A percentile compares a stretch with the other conserved stretches of the same genome.
phyloP scores from a whole-genome alignment of 2,888 invertebrate species.

The Norana najaformis region DNA sequence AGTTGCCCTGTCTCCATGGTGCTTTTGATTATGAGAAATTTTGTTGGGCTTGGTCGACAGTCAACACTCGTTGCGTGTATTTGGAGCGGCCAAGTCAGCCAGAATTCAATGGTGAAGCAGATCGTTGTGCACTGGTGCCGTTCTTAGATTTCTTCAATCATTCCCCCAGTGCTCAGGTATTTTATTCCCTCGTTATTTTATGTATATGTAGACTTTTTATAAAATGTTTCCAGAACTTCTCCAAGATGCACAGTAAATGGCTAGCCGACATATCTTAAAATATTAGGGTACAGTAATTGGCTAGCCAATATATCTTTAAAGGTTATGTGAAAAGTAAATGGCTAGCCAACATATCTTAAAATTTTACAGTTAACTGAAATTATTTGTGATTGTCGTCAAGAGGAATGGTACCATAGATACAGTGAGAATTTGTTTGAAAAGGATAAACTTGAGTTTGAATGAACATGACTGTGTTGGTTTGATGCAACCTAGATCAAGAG shows the following conservation, averaged over 20 bases:
- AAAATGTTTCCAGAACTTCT: background rate
- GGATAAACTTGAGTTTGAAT: background rate
- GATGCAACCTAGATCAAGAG: background rate
- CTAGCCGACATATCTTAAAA: too few species aligned
- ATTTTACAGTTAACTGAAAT: background rate
- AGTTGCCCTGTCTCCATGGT: background rate
- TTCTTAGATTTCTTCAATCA: slow-evolving; percentile 90
- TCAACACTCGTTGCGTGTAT: slow-evolving; percentile 70
- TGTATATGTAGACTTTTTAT: background rate
- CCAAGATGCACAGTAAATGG: background rate
- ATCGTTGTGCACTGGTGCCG: slow-evolving; percentile 76
- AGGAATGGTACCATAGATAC: background rate
- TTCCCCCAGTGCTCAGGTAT: slow-evolving; percentile 64
- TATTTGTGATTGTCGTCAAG: background rate
- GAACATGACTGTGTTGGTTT: background rate
- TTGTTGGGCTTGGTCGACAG: slow-evolving; percentile 80
- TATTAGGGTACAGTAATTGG: too few species aligned
- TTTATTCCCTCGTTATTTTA: too few species aligned
- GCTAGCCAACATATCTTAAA: background rate
- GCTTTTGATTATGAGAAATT: slow-evolving; percentile 63
- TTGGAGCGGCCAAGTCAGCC: slow-evolving; percentile 61
- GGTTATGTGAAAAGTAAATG: background rate
- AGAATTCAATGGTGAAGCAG: slow-evolving; percentile 49
- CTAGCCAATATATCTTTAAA: background rate
- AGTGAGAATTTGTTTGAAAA: background rate